phyloP scores from a whole-genome alignment of 1,140 invertebrate genomes.

The Anoplolepis gracilipes region DNA sequence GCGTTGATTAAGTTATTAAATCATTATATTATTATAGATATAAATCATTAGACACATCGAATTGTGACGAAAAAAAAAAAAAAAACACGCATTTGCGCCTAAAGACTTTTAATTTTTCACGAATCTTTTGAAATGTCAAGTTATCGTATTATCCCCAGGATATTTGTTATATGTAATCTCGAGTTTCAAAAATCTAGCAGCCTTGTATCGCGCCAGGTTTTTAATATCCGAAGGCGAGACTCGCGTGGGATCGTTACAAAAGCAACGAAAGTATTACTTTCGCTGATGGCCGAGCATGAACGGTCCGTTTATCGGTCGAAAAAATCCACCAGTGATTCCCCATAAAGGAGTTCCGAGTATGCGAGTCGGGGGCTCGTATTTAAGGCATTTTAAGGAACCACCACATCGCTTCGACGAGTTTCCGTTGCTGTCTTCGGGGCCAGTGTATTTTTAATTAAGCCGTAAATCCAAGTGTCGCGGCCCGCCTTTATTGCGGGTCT shows the following conservation, averaged over 20 bases:
- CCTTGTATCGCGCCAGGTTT: background rate
- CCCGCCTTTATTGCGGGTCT: conserved; percentile 75
- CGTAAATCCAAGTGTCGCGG: conserved; percentile 77
- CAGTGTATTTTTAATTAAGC: conserved; percentile 81
- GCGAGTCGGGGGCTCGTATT: conserved; percentile 75
- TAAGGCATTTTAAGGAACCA: conserved; percentile 77
- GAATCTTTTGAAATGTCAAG: conserved; percentile 25
- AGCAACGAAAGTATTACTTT: conserved; percentile 44
- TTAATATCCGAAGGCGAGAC: conserved; percentile 7
- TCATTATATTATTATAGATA: background rate
- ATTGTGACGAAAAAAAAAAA: background rate
- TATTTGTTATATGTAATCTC: background rate
- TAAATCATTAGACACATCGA: background rate
- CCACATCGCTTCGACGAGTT: conserved; percentile 65
- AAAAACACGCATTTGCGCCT: background rate
- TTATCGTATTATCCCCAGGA: conserved; percentile 1
- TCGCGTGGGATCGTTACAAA: conserved; percentile 36
- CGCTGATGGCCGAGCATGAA: conserved; percentile 7
- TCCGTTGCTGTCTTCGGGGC: conserved; percentile 66
- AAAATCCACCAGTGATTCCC: conserved; percentile 37
- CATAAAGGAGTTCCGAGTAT: conserved; percentile 71
- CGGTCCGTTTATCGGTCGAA: conserved; percentile 56
- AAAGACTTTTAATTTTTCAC: conserved; percentile 11
- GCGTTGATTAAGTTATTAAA: background rate
- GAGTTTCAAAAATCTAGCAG: conserved; percentile 8